A percentile compares a stretch with the other conserved stretches of the same genome.
Conservation (phyloP, 1,140 invertebrate species). For the Papilio polyxenes region DNA sequence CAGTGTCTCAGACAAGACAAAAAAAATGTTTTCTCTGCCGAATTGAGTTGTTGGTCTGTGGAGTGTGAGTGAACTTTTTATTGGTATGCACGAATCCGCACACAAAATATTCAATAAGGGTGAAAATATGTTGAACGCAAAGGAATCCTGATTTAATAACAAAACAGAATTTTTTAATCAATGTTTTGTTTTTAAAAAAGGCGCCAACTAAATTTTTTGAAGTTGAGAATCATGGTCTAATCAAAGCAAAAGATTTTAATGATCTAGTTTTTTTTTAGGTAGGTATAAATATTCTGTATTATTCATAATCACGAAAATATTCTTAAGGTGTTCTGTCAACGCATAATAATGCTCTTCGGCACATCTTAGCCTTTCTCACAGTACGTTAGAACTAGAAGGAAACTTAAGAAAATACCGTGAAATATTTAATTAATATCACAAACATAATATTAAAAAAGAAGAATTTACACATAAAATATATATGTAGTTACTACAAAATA, state of each 20-base stretch:
- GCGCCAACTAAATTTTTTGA: neutral
- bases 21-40: constrained; percentile 30
- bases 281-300: neutral
- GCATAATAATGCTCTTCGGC: neutral
- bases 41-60: constrained; percentile 22
- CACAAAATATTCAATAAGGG: constrained; percentile 37
- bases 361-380: neutral
- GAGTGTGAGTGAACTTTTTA: neutral
- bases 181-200: neutral
- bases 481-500: too few relatives aligned
- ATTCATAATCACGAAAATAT: neutral
- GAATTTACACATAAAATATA: neutral
- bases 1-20: constrained; percentile 1
- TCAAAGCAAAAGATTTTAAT: neutral
- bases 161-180: neutral
- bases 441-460: neutral
- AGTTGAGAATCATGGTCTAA: neutral
- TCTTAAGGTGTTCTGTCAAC: neutral
- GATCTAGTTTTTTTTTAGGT: neutral
- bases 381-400: neutral
- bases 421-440: neutral
- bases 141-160: constrained; percentile 12
- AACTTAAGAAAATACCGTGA: neutral
- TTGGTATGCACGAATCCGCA: constrained; percentile 3
- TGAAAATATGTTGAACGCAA: constrained; percentile 24